A percentile compares a stretch with the other conserved stretches of the same genome.
phyloP scores from a whole-genome alignment of 1,140 invertebrate genomes.

The Anagrus nilaparvatae region DNA sequence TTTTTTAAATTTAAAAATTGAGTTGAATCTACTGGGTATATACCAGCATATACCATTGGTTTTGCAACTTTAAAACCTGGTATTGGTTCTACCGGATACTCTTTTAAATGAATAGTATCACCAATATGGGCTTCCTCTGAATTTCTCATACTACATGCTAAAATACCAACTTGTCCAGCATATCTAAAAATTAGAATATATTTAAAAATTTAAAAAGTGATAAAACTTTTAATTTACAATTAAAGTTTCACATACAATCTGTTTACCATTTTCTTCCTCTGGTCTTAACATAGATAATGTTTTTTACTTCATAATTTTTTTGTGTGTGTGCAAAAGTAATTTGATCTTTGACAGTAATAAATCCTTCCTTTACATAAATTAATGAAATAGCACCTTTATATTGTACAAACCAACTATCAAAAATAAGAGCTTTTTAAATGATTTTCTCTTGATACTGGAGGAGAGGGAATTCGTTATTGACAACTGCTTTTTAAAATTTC shows the following conservation, averaged over 20 bases:
- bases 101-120: conserved; percentile 65
- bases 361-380: conserved; percentile 69
- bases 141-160: conserved; percentile 72
- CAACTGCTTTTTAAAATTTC: conserved; percentile 65
- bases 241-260: too few relatives aligned
- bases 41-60: conserved; percentile 90
- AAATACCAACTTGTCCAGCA: conserved; percentile 72
- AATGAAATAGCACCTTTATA: conserved; percentile 77
- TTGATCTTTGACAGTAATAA: conserved; percentile 54
- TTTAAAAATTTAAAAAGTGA: conserved; percentile 3
- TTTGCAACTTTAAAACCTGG: conserved; percentile 58
- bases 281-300: conserved; percentile 74
- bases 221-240: too few relatives aligned
- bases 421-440: conserved; percentile 74
- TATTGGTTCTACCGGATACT: conserved; percentile 48
- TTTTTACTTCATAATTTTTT: conserved; percentile 69
- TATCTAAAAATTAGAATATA: conserved; percentile 38
- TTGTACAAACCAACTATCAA: conserved; percentile 91
- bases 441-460: conserved; percentile 46
- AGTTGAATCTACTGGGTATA: conserved; percentile 87
- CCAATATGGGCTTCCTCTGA: conserved; percentile 73
- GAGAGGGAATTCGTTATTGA: conserved; percentile 71
- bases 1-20: conserved; percentile 61
- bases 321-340: conserved; percentile 54
- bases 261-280: conserved; percentile 54